Evolutionary conservation across 2,113 vertebrate species (phyloP), one percentile per base, ranked within the genome.

Genomic region (Miniopterus natalensis): DNA sequence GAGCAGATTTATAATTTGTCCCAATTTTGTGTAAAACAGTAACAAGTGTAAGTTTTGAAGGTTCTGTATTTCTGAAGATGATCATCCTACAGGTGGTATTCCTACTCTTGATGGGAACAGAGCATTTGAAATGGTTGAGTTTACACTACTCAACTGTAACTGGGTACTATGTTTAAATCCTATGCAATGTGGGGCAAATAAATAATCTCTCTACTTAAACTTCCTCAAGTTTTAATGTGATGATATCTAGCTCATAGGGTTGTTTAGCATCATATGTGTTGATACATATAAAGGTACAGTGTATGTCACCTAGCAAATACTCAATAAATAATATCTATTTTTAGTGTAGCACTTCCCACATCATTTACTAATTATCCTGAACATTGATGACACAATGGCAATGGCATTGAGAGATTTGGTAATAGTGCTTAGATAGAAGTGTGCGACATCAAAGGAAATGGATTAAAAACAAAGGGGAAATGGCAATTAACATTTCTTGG

Each of bases 391-490:
- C 71, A 84, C 11, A 80, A 40, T 17, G 15, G 18, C 29, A 92
- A 51, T 20, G 20, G 55, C 25, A 84, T 10, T 88, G 59, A 94
- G 93, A 96, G 90, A 93, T 63, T 57, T 95, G 36, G 23, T 88
- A 59, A 84, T 36, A 61, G 27, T 77, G 31, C 23, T 90, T 93
- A 83, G 27, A 36, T 21, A 53, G 47, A 91, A 83, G 63, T 57
- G 36, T 59, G 49, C 36, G 87, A n/a, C 47, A 21, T 59, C 53
- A n/a, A 23, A 83, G 49, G 13, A 94, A 92, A 83, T 81, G 40
- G 45, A 80, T 51, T 84, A 11, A 90, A 96, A 95, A 80, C 21
- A n/a, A 68, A 91, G 12, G n/a, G 31, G 47, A 92, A 96, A 74
- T 88, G 14, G 57, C 21, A 81, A 31, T 45, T 47, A 83, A 18